Conservation (phyloP, 1,140 invertebrate species). For the Ephestia elutella region DNA sequence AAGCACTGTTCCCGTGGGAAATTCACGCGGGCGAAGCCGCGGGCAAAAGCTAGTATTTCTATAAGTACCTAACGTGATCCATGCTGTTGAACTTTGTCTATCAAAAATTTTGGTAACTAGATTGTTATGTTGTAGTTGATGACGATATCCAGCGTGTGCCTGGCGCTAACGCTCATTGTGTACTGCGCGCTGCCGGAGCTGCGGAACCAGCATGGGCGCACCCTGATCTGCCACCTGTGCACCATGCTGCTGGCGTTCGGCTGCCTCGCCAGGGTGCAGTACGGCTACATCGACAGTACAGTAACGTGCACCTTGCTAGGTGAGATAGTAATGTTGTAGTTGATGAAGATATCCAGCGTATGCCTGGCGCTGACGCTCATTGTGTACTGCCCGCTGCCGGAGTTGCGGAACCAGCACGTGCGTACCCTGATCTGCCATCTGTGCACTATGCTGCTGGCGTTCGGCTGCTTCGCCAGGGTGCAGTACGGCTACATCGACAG, state of each 20-base stretch:
- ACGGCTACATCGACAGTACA: constrained; percentile 29
- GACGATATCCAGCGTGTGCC: constrained; percentile 76
- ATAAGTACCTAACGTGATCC: no score
- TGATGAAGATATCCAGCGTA: constrained; percentile 72
- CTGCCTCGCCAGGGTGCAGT: constrained; percentile 75
- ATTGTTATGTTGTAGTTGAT: constrained; percentile 41
- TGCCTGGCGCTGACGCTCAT: constrained; percentile 79
- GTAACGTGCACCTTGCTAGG: constrained; percentile 45
- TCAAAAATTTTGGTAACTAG: no score
- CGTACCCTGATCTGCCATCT: constrained; percentile 82
- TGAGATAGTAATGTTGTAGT: constrained; percentile 44
- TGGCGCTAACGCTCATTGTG: constrained; percentile 78
- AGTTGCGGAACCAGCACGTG: constrained; percentile 80
- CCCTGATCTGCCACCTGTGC: constrained; percentile 79
- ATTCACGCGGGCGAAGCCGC: no score
- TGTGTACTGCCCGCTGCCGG: constrained; percentile 78
- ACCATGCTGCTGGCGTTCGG: constrained; percentile 78
- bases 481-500: constrained; percentile 49
- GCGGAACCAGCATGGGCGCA: constrained; percentile 81
- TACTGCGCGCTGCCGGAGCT: constrained; percentile 78
- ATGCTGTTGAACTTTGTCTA: constrained; percentile 66
- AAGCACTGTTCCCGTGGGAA: no score
- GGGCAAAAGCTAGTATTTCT: no score
- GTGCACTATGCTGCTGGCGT: constrained; percentile 77
- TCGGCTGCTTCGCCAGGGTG: constrained; percentile 74